These are phyloP conservation scores for Natator depressus DNA, from an alignment of 2,113 vertebrate species.

Conservation along the genomic window DNA sequence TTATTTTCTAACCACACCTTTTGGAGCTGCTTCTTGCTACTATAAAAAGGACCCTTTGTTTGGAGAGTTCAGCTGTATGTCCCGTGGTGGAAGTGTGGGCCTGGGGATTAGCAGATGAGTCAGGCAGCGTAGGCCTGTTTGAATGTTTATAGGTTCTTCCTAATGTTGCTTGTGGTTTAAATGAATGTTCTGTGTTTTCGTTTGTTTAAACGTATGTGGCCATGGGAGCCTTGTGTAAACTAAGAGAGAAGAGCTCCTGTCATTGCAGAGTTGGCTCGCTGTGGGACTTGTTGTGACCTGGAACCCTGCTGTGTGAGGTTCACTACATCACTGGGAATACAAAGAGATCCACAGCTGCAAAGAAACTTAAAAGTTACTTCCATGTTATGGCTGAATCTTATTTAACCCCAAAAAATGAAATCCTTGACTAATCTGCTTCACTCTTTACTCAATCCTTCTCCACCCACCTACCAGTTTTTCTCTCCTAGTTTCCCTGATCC, in stretches of 20 bases:
- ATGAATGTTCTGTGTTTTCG: fast-evolving
- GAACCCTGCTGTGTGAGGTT: background rate
- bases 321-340: background rate
- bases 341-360: background rate
- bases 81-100: background rate
- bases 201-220: fast-evolving
- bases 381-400: background rate
- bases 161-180: fast-evolving
- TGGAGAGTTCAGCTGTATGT: background rate
- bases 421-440: background rate
- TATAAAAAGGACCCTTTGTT: background rate
- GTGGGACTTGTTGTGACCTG: fast-evolving
- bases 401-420: background rate
- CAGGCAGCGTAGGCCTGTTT: fast-evolving
- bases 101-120: fast-evolving
- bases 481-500: too few species aligned
- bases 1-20: background rate
- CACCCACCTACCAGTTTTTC: background rate
- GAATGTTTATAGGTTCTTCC: fast-evolving
- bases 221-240: background rate
- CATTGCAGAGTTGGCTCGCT: fast-evolving
- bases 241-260: background rate
- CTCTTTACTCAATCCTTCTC: background rate
- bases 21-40: background rate
- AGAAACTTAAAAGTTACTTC: background rate